Conservation (phyloP, 2,888 invertebrate genomes). For the Proisotoma minuta region DNA sequence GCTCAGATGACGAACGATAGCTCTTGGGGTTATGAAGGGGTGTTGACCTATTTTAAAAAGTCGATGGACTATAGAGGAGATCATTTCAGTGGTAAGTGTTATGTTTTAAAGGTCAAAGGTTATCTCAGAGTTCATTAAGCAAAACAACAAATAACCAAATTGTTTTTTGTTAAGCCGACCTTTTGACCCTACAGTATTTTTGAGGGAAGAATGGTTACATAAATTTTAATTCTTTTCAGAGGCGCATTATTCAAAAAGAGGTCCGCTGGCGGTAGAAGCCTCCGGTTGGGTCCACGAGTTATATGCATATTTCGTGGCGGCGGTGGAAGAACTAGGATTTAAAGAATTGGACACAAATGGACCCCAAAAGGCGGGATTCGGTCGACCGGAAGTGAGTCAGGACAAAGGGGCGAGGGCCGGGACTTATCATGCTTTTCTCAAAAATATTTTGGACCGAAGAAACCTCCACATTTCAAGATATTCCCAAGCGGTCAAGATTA, state of each 20-base stretch:
- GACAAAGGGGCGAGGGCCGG: slow-evolving; percentile 34
- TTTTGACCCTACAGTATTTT: neutral
- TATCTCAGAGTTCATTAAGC: slow-evolving; percentile 3
- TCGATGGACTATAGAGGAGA: slow-evolving; percentile 34
- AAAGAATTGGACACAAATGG: slow-evolving; percentile 32
- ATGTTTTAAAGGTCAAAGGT: slow-evolving; percentile 31
- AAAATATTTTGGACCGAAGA: slow-evolving; percentile 24
- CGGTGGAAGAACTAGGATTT: slow-evolving; percentile 29
- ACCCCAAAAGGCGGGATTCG: slow-evolving; percentile 28
- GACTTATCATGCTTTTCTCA: slow-evolving; percentile 39
- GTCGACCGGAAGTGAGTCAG: slow-evolving; percentile 32
- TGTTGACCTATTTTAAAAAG: slow-evolving; percentile 39
- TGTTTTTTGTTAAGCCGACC: neutral
- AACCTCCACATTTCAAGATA: slow-evolving; percentile 41
- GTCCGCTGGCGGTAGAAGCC: slow-evolving; percentile 35
- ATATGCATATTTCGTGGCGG: slow-evolving; percentile 25
- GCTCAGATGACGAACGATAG: slow-evolving; percentile 36
- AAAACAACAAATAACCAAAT: neutral
- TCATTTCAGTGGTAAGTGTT: slow-evolving; percentile 36
- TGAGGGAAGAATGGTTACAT: neutral
- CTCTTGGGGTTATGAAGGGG: slow-evolving; percentile 36
- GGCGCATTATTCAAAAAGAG: slow-evolving; percentile 27
- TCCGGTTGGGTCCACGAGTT: slow-evolving; percentile 47
- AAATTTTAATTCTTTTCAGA: slow-evolving; percentile 8
- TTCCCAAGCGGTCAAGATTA: slow-evolving; percentile 27